Percentiles rank a stretch among this genome's conserved stretches.
phyloP scores from a whole-genome alignment of 2,888 invertebrate genomes.

The Rhagonycha lutea region DNA sequence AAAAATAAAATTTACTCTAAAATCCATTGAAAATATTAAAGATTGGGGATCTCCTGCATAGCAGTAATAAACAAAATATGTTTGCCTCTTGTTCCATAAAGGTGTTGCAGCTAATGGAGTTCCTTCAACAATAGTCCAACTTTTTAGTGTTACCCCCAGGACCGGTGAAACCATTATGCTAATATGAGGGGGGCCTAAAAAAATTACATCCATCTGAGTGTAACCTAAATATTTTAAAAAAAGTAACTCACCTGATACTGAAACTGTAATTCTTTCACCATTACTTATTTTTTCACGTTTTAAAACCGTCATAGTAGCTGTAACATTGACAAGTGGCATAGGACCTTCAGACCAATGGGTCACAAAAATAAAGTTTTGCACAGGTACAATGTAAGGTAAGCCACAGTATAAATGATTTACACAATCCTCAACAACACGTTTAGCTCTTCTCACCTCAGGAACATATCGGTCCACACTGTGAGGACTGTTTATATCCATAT shows the following conservation, averaged over 20 bases:
- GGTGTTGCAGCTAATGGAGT: conserved; percentile 61
- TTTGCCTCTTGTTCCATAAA: conserved; percentile 60
- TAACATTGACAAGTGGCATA: conserved; percentile 57
- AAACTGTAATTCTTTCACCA: conserved; percentile 56
- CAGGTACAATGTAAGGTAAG: conserved; percentile 78
- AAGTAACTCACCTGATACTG: conserved; percentile 55
- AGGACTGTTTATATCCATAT: conserved; percentile 76
- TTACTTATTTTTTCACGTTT: conserved; percentile 50
- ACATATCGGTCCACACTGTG: conserved; percentile 61
- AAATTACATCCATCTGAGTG: conserved; percentile 16
- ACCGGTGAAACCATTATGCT: conserved; percentile 67
- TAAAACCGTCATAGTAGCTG: conserved; percentile 57
- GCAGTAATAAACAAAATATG: conserved; percentile 72
- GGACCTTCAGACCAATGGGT: conserved; percentile 66
- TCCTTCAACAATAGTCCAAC: conserved; percentile 63
- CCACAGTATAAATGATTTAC: conserved; percentile 73
- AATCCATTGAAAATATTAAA: conserved; percentile 63
- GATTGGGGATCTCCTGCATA: conserved; percentile 63
- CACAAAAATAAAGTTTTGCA: conserved; percentile 67
- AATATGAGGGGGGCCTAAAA: conserved; percentile 69
- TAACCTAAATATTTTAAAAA: background rate
- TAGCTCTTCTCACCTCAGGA: conserved; percentile 58
- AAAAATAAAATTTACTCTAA: conserved; percentile 57
- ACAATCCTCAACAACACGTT: conserved; percentile 61
- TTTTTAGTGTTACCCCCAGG: conserved; percentile 58